These are phyloP conservation scores for Drosophila lacertosa DNA, from an alignment of 1,140 invertebrate genomes.

Conservation along the genomic window DNA sequence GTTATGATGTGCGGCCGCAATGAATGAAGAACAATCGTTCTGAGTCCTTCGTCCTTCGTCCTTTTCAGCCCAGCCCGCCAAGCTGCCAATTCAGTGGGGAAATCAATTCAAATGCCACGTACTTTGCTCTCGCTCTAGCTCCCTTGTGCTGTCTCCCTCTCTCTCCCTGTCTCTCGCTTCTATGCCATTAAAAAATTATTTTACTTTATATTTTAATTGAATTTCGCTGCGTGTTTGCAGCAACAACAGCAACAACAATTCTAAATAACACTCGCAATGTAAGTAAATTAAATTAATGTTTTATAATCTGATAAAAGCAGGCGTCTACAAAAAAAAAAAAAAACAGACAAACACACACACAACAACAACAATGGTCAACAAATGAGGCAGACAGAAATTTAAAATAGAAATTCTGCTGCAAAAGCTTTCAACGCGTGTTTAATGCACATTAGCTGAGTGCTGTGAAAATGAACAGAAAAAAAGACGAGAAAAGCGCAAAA, in stretches of 20 bases:
- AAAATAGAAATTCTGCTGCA: neutral
- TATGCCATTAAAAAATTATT: slow-evolving; percentile 78
- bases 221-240: slow-evolving; percentile 58
- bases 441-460: slow-evolving; percentile 26
- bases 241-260: slow-evolving; percentile 9
- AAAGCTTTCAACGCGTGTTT: neutral
- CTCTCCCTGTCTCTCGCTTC: slow-evolving; percentile 25
- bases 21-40: slow-evolving; percentile 17
- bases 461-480: slow-evolving; percentile 14
- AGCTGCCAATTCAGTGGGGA: slow-evolving; percentile 49
- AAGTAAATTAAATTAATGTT: slow-evolving; percentile 77
- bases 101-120: slow-evolving; percentile 69
- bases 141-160: neutral
- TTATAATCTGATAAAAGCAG: slow-evolving; percentile 74
- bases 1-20: slow-evolving; percentile 42
- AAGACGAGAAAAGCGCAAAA: neutral
- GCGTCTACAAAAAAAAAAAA: slow-evolving; percentile 43
- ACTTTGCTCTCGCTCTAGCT: neutral
- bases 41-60: neutral
- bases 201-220: slow-evolving; percentile 78
- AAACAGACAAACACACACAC: neutral
- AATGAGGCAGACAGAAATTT: slow-evolving; percentile 18
- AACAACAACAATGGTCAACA: slow-evolving; percentile 12
- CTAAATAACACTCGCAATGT: slow-evolving; percentile 44
- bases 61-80: neutral